Conservation (phyloP, 2,113 vertebrate genomes). For the Ictalurus furcatus region DNA sequence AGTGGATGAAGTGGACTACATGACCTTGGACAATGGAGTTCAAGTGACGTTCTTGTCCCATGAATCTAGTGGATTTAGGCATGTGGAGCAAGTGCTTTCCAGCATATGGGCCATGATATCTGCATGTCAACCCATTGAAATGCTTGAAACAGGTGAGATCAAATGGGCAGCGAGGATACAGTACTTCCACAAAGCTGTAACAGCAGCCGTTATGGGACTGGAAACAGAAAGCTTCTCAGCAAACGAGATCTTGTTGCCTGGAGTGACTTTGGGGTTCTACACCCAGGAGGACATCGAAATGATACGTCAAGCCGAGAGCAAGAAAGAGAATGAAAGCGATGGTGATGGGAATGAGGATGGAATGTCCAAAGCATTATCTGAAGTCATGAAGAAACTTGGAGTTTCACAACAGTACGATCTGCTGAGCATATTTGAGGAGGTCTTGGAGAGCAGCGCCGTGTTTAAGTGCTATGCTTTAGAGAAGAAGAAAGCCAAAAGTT, state of each 20-base stretch:
- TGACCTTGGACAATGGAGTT: constrained; percentile 57
- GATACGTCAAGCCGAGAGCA: background rate
- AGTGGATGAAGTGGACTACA: constrained; percentile 60
- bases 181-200: constrained; percentile 46
- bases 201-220: constrained; percentile 12
- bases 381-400: constrained; percentile 2
- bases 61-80: constrained; percentile 49
- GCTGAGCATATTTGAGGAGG: constrained; percentile 33
- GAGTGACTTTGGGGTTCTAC: constrained; percentile 33
- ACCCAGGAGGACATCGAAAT: constrained; percentile 31
- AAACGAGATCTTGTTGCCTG: constrained; percentile 23
- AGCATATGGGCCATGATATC: constrained; percentile 50
- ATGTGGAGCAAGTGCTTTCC: constrained; percentile 53
- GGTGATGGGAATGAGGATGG: background rate
- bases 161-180: constrained; percentile 42
- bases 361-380: constrained; percentile 25
- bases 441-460: background rate
- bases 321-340: background rate
- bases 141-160: constrained; percentile 37
- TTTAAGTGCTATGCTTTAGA: constrained; percentile 38
- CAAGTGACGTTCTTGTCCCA: constrained; percentile 55
- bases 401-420: constrained; percentile 43
- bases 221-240: constrained; percentile 2
- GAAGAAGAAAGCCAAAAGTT: background rate
- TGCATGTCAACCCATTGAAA: constrained; percentile 42